phyloP scores from a whole-genome alignment of 2,113 vertebrate genomes.

The Nesospiza acunhae region DNA sequence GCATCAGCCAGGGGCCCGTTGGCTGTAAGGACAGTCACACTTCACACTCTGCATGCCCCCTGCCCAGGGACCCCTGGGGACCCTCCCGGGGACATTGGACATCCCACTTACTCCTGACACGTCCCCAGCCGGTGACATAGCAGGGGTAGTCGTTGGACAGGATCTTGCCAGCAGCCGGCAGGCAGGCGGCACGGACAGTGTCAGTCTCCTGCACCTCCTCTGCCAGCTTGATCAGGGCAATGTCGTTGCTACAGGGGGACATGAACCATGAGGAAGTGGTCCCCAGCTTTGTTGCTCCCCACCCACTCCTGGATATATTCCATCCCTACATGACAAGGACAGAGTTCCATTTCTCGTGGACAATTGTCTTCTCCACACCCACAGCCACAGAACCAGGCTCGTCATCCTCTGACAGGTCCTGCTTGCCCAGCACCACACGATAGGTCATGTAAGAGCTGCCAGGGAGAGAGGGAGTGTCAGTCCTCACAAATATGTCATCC shows the following conservation, averaged over 20 bases:
- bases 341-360: conserved; percentile 87
- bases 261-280: accelerated
- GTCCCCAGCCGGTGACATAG: conserved; percentile 92
- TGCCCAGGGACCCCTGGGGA: too few relatives aligned
- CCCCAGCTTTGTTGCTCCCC: too few relatives aligned
- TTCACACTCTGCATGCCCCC: accelerated
- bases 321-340: conserved; percentile 44
- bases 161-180: conserved; percentile 67
- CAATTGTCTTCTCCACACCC: conserved; percentile 79
- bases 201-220: conserved; percentile 64
- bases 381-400: conserved; percentile 73
- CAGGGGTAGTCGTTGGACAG: conserved; percentile 75
- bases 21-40: conserved; percentile 72
- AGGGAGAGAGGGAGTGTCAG: accelerated
- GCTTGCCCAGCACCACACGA: conserved; percentile 87
- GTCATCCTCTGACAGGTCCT: conserved; percentile 70
- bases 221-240: conserved; percentile 87
- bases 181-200: conserved; percentile 78
- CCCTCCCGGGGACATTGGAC: too few relatives aligned
- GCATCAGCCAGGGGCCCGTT: conserved; percentile 80
- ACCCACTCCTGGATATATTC: accelerated
- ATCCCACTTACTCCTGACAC: conserved; percentile 81
- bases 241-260: conserved; percentile 81
- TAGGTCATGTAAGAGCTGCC: conserved; percentile 78
- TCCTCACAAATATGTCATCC: accelerated